Conservation (phyloP, 1,140 invertebrate species). For the Micrasema longulum region DNA sequence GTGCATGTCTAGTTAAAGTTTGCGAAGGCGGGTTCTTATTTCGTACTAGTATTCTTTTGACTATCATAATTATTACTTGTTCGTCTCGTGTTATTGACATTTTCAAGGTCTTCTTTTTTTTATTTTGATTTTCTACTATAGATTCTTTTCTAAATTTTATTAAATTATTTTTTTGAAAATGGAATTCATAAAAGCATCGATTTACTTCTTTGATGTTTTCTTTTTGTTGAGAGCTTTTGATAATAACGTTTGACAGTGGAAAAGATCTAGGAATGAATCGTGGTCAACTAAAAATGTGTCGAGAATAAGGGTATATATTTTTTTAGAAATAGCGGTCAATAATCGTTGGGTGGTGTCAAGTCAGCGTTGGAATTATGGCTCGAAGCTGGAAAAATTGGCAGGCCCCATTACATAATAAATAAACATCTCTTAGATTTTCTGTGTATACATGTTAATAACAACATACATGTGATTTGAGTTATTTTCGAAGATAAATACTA, state of each 20-base stretch:
- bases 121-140: background rate
- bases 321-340: no score
- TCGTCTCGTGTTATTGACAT: conserved; percentile 7
- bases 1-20: conserved; percentile 9
- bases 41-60: background rate
- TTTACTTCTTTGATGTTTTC: conserved; percentile 2
- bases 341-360: background rate
- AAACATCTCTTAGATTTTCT: no score
- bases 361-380: background rate
- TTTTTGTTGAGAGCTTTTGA: background rate
- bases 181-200: background rate
- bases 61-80: no score
- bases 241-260: background rate
- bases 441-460: no score
- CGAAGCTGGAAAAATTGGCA: no score
- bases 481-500: no score
- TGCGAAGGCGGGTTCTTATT: background rate
- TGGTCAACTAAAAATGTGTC: background rate
- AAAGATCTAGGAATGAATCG: conserved; percentile 1
- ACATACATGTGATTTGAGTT: no score
- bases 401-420: no score
- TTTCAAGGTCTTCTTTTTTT: conserved; percentile 8
- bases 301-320: background rate
- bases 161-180: no score
- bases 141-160: no score